These are phyloP conservation scores for Chlorodrepanis virens DNA, from an alignment of 2,113 vertebrate genomes.

Conservation along the genomic window DNA sequence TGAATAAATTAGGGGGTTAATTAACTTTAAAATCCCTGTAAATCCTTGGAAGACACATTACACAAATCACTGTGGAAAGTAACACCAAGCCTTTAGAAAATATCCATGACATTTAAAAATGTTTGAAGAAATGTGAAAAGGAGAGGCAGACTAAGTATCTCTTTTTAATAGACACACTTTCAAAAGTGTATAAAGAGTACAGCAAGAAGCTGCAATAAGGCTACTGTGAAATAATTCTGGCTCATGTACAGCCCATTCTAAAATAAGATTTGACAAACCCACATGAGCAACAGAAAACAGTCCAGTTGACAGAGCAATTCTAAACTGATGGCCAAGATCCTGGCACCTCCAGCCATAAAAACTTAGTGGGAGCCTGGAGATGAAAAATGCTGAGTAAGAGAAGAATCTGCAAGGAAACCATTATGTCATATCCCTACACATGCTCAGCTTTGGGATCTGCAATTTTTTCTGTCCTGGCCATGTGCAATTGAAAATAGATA, in stretches of 20 bases:
- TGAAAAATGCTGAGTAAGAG: background rate
- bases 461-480: background rate
- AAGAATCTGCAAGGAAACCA: background rate
- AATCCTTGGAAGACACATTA: slow-evolving; percentile 6
- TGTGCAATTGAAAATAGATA: background rate
- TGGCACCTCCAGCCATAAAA: background rate
- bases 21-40: background rate
- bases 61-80: background rate
- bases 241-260: background rate
- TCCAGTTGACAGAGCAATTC: background rate
- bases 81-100: background rate
- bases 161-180: background rate
- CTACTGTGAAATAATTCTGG: slow-evolving; percentile 26
- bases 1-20: background rate
- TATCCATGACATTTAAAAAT: background rate
- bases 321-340: background rate
- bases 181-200: background rate
- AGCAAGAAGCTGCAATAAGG: background rate
- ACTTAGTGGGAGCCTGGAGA: background rate
- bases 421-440: background rate
- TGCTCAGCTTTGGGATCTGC: background rate
- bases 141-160: background rate
- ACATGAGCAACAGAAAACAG: background rate
- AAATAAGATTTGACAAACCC: slow-evolving; percentile 12
- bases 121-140: background rate